phyloP scores from a whole-genome alignment of 2,888 invertebrate species.

The Heterodera filipjevi region DNA sequence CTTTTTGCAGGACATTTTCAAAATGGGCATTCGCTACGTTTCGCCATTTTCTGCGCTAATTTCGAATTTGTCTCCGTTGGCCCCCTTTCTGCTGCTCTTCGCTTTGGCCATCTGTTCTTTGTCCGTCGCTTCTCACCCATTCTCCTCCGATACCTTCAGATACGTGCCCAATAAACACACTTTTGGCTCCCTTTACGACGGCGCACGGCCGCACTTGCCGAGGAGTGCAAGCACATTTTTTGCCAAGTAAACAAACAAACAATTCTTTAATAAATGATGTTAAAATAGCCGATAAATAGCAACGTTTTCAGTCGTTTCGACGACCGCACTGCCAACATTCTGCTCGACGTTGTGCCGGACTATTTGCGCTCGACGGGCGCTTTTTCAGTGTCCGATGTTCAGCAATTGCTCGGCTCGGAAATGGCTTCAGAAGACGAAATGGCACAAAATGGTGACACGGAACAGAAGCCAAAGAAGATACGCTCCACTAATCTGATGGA shows the following conservation, averaged over 20 bases:
- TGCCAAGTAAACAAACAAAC: not conserved
- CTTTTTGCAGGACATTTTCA: not conserved
- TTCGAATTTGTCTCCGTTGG: not conserved
- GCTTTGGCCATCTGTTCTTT: not conserved
- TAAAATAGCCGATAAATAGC: not conserved
- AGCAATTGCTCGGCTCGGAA: not conserved
- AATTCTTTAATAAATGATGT: not conserved
- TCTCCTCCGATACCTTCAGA: not conserved
- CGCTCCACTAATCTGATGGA: constrained; percentile 25
- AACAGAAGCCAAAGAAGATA: not conserved
- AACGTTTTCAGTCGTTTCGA: not conserved
- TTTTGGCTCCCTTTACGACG: constrained; percentile 6
- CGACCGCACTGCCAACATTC: not conserved
- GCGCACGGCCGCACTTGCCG: not conserved
- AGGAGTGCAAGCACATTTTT: constrained; percentile 1
- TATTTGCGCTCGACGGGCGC: not conserved
- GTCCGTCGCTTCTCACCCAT: not conserved
- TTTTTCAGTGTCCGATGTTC: not conserved
- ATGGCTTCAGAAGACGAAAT: not conserved
- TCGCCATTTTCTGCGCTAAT: not conserved
- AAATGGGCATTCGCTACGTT: not conserved
- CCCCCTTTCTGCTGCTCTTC: not conserved
- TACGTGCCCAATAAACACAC: not conserved
- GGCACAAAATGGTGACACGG: not conserved
- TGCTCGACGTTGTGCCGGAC: not conserved